Evolutionary conservation across 2,888 invertebrate species (phyloP).

Genomic region (Poecilobothrus nobilitatus): DNA sequence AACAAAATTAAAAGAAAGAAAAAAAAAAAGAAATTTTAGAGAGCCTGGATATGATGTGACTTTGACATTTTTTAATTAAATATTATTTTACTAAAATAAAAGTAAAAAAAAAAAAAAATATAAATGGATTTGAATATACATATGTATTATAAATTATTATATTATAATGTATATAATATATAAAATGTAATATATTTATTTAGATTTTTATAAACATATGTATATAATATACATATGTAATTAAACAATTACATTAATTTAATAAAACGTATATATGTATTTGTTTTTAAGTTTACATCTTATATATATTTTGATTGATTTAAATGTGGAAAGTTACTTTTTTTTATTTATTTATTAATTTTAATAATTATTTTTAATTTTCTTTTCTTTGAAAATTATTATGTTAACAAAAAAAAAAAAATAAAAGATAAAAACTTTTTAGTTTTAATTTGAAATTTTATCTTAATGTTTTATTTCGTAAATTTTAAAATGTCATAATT

Average conservation of each 20-base stretch:
- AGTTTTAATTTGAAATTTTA: too few species aligned
- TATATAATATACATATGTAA: not conserved
- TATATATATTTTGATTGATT: not conserved
- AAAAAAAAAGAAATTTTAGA: too few species aligned
- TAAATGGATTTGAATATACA: not conserved
- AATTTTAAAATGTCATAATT: too few species aligned
- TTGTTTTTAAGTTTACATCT: not conserved
- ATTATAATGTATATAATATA: not conserved
- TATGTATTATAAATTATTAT: too few species aligned
- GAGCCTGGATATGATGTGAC: not conserved
- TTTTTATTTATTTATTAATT: too few species aligned
- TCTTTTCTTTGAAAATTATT: too few species aligned
- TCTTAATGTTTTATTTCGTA: too few species aligned
- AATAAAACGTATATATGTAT: not conserved
- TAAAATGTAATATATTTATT: not conserved
- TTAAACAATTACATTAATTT: not conserved
- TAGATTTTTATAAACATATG: not conserved
- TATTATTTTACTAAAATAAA: not conserved
- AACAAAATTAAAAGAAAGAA: too few species aligned
- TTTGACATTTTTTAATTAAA: constrained; percentile 6
- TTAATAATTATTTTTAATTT: too few species aligned
- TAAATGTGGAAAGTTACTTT: not conserved
- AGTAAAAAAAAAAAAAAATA: not conserved
- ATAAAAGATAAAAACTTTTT: too few species aligned
- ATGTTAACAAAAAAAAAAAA: too few species aligned